Conservation (phyloP, 2,888 invertebrate species). For the Agrotis puta region DNA sequence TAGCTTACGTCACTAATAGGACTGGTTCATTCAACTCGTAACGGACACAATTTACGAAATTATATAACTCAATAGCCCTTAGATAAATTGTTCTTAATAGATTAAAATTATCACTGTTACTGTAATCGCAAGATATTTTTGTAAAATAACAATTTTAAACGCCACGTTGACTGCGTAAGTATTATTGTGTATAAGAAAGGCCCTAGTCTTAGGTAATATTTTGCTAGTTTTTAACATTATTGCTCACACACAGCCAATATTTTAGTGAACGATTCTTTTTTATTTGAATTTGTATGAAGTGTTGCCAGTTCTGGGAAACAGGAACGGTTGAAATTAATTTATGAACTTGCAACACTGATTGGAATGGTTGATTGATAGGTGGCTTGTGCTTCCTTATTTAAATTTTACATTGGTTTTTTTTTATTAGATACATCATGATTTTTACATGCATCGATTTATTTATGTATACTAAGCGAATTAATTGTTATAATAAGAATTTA, state of each 20-base stretch:
- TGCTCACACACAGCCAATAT: slow-evolving; percentile 84
- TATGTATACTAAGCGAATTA: slow-evolving; percentile 67
- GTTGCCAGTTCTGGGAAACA: slow-evolving; percentile 57
- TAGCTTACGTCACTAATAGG: neutral
- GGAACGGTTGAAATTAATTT: slow-evolving; percentile 41
- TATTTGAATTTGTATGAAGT: slow-evolving; percentile 54
- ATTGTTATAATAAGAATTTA: slow-evolving; percentile 65
- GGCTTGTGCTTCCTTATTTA: slow-evolving; percentile 74
- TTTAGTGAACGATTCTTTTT: slow-evolving; percentile 60
- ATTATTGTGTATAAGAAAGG: slow-evolving; percentile 82
- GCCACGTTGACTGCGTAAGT: slow-evolving; percentile 73
- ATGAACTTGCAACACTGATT: slow-evolving; percentile 63
- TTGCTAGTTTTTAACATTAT: slow-evolving; percentile 79
- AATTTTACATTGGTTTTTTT: slow-evolving; percentile 64
- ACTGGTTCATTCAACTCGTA: slow-evolving; percentile 15
- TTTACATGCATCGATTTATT: slow-evolving; percentile 69
- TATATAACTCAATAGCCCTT: slow-evolving; percentile 44
- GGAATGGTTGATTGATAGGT: slow-evolving; percentile 52
- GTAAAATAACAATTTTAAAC: slow-evolving; percentile 69
- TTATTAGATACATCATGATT: slow-evolving; percentile 53
- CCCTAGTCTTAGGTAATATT: slow-evolving; percentile 88
- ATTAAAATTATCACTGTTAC: slow-evolving; percentile 74
- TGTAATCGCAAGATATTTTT: slow-evolving; percentile 78
- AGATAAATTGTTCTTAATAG: slow-evolving; percentile 65
- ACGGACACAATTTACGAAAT: slow-evolving; percentile 24